Conservation (phyloP, 2,797 vertebrate genomes). For the Gastrophryne carolinensis region DNA sequence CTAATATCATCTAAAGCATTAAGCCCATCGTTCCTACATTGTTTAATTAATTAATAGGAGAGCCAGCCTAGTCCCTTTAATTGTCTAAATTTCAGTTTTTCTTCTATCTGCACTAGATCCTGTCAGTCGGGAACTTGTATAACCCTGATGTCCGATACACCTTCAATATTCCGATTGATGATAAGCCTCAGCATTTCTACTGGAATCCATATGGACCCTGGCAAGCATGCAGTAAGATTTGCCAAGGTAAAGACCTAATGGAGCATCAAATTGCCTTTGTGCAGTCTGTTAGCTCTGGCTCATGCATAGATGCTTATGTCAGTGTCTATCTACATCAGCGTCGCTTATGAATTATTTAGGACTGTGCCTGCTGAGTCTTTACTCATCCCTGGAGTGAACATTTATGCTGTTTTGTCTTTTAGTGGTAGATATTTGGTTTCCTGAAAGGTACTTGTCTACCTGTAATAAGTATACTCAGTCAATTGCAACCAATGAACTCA, state of each 20-base stretch:
- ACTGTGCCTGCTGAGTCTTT: neutral
- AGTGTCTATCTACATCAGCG: neutral
- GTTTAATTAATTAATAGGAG: no score
- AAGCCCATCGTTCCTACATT: no score
- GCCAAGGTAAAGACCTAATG: constrained; percentile 81
- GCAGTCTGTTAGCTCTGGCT: neutral
- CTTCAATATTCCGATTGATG: constrained; percentile 95
- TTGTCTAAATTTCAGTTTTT: no score
- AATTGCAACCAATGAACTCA: neutral
- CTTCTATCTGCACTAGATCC: constrained; percentile 71
- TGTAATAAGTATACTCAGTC: neutral
- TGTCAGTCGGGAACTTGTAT: constrained; percentile 94
- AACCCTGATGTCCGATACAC: constrained; percentile 95
- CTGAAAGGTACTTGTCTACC: neutral
- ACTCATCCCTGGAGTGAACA: neutral
- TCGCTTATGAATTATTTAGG: neutral
- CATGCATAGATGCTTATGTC: neutral
- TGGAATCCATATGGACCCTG: constrained; percentile 93
- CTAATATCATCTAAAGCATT: no score
- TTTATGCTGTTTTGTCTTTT: neutral
- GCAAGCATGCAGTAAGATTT: constrained; percentile 91
- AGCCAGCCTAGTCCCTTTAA: no score
- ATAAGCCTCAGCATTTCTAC: constrained; percentile 90
- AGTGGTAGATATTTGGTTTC: neutral
- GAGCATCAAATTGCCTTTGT: neutral